Evolutionary conservation across 2,797 vertebrate genomes (phyloP).

Genomic region (Pantherophis alleghaniensis): DNA sequence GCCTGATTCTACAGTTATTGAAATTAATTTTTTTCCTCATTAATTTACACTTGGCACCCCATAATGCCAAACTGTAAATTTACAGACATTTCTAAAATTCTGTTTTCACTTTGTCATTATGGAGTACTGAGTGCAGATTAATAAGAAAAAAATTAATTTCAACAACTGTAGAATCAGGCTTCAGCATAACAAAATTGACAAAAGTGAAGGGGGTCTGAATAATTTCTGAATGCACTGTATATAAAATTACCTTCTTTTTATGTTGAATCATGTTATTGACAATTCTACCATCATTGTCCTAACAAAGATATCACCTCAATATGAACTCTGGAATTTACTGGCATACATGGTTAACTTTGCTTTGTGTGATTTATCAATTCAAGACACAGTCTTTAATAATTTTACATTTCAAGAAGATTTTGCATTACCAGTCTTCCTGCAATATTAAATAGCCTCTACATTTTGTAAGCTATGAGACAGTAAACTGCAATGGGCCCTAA

Average conservation of each 20-base stretch:
- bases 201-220: neutral
- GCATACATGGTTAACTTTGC: neutral
- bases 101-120: neutral
- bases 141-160: neutral
- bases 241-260: neutral
- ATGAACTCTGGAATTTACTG: neutral
- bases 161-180: neutral
- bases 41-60: neutral
- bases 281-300: neutral
- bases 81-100: neutral
- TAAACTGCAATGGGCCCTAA: neutral
- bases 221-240: neutral
- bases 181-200: neutral
- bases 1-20: neutral
- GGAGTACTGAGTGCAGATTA: neutral
- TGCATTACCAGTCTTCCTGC: neutral
- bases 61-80: neutral
- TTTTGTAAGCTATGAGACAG: neutral
- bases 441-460: neutral
- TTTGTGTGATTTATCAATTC: neutral
- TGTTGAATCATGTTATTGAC: neutral
- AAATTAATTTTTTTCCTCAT: neutral
- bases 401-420: neutral
- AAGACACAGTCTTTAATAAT: neutral
- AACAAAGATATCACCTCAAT: neutral